Base-by-base conservation (phyloP, 2,797 vertebrate genomes). In the Molossus molossus region DNA sequence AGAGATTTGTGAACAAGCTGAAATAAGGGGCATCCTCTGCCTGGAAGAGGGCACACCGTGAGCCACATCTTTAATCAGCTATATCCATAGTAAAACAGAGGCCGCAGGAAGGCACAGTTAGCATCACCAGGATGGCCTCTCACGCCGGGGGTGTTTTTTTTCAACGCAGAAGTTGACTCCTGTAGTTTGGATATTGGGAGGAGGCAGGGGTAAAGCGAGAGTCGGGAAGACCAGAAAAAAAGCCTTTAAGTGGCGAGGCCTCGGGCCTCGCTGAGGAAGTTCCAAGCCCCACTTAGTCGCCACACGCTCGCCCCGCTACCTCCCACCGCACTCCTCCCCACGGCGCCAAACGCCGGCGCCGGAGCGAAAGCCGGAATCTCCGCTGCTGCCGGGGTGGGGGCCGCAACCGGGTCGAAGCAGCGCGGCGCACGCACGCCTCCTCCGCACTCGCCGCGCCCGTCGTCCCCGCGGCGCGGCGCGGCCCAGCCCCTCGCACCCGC, bases 81-180 rank as follows among this genome's bases (percentile, higher is more conserved):
- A 72, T n/a, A 64, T 75, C 76, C 94, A 77, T 14, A 70, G 92
- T 70, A 67, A 92, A 93, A 77, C 85, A 60, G 82, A 93, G 96
- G 95, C 97, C 94, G 93, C 95, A 84, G 95, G 87, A 94, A 95
- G 94, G 93, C 93, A 86, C 90, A 60, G 90, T 84, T 45, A 92
- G 91, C 93, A 96, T 94, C 94, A 57, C 70, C 95, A 72, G 95
- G 81, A 84, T 40, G 76, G 91, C 91, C 91, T 94, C 94, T 80
- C 89, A 84, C 64, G 83, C 90, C 85, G 77, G 91, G 93, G 64
- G 57, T 91, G 87, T n/a, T 55, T 87, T 90, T 90, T 77, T 58
- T 48, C 95, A 82, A 69, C 86, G 15, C 81, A 93, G 93, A 97
- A 97, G 97, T 96, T 97, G 93, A 94, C 94, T 97, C 94, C 91